These are phyloP conservation scores for Eonycteris spelaea DNA, from an alignment of 2,113 vertebrate species.

Conservation along the genomic window DNA sequence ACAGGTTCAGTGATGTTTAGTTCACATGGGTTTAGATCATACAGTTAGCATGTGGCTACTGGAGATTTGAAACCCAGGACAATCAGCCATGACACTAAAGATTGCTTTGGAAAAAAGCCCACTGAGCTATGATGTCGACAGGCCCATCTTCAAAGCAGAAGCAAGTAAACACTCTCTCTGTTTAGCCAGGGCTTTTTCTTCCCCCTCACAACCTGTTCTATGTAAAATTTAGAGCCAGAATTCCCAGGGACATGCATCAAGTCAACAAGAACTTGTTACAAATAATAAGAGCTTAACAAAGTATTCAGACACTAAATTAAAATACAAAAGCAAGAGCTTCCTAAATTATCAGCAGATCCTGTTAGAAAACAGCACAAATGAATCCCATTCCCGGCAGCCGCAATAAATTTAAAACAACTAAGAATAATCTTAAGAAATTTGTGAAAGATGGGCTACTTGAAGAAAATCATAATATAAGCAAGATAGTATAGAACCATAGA, in stretches of 20 bases:
- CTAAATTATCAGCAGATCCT: neutral
- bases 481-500: neutral
- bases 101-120: conserved; percentile 12
- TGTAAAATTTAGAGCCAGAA: neutral
- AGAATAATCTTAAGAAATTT: neutral
- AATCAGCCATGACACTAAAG: neutral
- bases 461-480: neutral
- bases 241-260: neutral
- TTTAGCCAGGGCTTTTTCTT: neutral
- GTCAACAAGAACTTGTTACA: neutral
- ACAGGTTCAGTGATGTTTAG: neutral
- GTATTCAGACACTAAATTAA: neutral
- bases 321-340: neutral
- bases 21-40: neutral
- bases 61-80: neutral
- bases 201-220: neutral
- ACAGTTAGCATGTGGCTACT: neutral
- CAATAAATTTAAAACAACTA: conserved; percentile 1
- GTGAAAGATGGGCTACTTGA: neutral
- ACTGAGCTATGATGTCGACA: neutral
- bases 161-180: neutral
- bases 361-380: neutral
- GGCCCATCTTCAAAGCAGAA: neutral
- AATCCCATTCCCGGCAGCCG: neutral
- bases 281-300: neutral